A percentile compares a stretch with the other conserved stretches of the same genome.
phyloP scores from a whole-genome alignment of 2,797 vertebrate genomes.

The Phylloscopus collybita region DNA sequence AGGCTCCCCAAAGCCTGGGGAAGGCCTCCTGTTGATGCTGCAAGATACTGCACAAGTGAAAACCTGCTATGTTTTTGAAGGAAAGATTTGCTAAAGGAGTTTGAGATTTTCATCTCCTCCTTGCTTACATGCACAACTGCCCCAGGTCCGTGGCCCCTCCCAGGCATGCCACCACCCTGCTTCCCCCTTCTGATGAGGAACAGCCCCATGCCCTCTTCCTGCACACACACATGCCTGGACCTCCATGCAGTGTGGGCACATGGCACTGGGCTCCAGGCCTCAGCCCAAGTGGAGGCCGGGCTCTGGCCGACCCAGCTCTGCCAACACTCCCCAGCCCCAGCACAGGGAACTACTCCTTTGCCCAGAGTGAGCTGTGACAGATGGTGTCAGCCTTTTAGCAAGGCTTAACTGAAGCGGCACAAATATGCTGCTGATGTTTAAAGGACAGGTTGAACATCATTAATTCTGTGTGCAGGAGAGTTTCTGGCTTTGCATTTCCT shows the following conservation, averaged over 20 bases:
- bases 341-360: not conserved
- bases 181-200: not conserved
- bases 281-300: not conserved
- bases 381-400: not conserved
- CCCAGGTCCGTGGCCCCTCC: not conserved
- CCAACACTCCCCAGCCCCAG: not conserved
- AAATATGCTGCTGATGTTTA: constrained; percentile 21
- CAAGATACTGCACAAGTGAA: not conserved
- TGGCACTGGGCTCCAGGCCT: not conserved
- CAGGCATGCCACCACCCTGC: not conserved
- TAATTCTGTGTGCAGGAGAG: not conserved
- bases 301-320: not conserved
- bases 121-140: not conserved
- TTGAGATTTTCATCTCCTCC: not conserved
- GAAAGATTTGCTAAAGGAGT: not conserved
- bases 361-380: not conserved
- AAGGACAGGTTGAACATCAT: constrained; percentile 29
- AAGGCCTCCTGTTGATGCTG: not conserved
- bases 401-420: not conserved
- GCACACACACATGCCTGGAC: accelerated
- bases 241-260: not conserved
- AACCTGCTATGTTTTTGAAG: not conserved
- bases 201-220: not conserved
- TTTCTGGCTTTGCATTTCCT: not conserved
- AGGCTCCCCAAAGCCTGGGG: not conserved